Base-by-base conservation (phyloP, 2,888 invertebrate genomes). In the Andricus curvator region DNA sequence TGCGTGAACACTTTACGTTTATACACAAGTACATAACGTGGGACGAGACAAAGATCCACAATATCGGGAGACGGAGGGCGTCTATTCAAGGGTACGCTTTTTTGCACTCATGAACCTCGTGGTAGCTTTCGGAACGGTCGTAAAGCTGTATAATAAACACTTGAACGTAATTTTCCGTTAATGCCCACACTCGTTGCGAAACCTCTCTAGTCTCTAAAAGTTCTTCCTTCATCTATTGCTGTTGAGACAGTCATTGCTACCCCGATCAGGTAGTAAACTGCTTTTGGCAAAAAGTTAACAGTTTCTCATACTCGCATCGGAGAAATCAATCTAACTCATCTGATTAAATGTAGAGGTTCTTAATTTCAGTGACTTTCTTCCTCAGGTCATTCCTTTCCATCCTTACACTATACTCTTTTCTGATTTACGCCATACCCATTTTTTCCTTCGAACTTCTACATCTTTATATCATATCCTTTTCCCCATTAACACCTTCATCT, bases 41-140 rank as follows among this genome's bases (percentile, higher is more conserved):
- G 11, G 20, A 51, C 29, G 33, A 77, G 60, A 62, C 22, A 22
- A 25, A 33, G 60, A 66, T 62, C 67, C 81, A 82, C 80, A 74
- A 79, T 83, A 64, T 81, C 81, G 77, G 83, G 81, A 82, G 81
- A 74, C n/a, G 81, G 82, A 82, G 81, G 74, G 77, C 64, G 25
- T 64, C 64, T 4, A 22, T 60, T n/a, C 80, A 79, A 81, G 83
- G 84, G 84, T 86, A 84, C 84, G 85, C 83, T 81, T 86, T 86
- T 85, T 85, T 68, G 17, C 25, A 51, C 44, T 29, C 48, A 20
- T 51, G 29, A 29, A 70, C 67, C 22, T 41, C 11, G 29, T 70
- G 29, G 70, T 51, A 70, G 70, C 56, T 56, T 74, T n/a, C 56
- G n/a, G 15, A 56, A 51, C 20, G 74, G n/a, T 74, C 74, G 74